Base-by-base conservation (phyloP, 2,797 vertebrate species). In the Danio kyathit region DNA sequence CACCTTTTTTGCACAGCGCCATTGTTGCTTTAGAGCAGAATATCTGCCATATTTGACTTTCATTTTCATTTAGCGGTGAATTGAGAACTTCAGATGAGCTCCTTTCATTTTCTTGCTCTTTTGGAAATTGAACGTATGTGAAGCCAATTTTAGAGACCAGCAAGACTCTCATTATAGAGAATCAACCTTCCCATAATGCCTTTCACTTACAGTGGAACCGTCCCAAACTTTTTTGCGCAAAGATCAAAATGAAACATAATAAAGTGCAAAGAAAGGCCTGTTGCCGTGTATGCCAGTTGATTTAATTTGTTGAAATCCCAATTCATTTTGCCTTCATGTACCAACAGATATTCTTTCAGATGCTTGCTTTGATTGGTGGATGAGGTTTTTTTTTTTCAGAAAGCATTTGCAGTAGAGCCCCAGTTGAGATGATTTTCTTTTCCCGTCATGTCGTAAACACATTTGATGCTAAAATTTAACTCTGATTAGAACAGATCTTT, bases 401-500 rank as follows among this genome's bases (percentile, higher is more conserved):
- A 59, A 57, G 65, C 56, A 41, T 57, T 57, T 19, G 38, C 11
- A 5, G 29, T 7, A 4, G 13, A 70, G 7, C 48, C 41, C 40
- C 41, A 49, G 17, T 5, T 56, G 43, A 8, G 41, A 9, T 51
- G 70, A 74, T 73, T 52, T 43, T 59, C 40, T 43, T 77, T 66
- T 49, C 41, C 40, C 14, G 12, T 17, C 64, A 38, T 69, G 19
- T 70, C 63, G 57, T 46, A 67, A 70, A 63, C 48, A 52, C 66
- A 14, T 46, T 49, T 49, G 46, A 79, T 60, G 44, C 61, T 57
- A 80, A 61, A 59, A 57, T 82, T 80, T 82, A 77, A 75, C 76
- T 79, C 51, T 88, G 83, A 85, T 86, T 86, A 88, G 79, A 74
- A 66, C 66, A 38, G 51, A 63, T 49, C 56, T 6, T n/a, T 29